These are phyloP conservation scores for Episyrphus balteatus DNA, from an alignment of 1,140 invertebrate species.

Conservation along the genomic window DNA sequence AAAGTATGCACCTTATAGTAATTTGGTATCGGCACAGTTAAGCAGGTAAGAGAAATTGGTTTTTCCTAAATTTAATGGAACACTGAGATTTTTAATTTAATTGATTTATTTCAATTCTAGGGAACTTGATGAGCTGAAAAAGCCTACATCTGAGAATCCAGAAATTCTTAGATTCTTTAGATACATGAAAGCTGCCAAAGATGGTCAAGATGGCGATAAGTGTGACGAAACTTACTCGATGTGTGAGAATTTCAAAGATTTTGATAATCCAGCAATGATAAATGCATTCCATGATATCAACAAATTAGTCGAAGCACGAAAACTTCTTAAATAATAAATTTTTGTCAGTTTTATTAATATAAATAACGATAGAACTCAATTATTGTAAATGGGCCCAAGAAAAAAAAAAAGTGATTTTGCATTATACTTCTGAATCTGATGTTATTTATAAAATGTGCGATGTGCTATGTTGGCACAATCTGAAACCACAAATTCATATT, in stretches of 20 bases:
- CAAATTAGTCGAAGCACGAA: slow-evolving; percentile 68
- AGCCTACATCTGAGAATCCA: slow-evolving; percentile 68
- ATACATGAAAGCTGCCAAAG: slow-evolving; percentile 78
- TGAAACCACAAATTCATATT: too few species aligned
- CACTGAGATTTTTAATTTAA: too few species aligned
- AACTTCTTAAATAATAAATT: slow-evolving; percentile 35
- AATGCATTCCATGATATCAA: slow-evolving; percentile 77
- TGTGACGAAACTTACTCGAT: slow-evolving; percentile 50
- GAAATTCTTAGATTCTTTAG: slow-evolving; percentile 76
- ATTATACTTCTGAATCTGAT: too few species aligned
- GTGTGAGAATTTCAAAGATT: slow-evolving; percentile 42
- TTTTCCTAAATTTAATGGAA: too few species aligned
- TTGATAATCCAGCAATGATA: slow-evolving; percentile 64
- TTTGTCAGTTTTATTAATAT: too few species aligned
- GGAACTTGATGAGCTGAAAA: slow-evolving; percentile 68
- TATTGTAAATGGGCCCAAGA: too few species aligned
- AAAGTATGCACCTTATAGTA: slow-evolving; percentile 75
- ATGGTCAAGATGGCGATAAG: slow-evolving; percentile 65
- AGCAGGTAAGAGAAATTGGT: slow-evolving; percentile 55
- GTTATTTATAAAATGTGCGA: too few species aligned
- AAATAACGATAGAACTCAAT: too few species aligned
- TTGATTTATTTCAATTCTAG: slow-evolving; percentile 37
- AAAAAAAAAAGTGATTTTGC: too few species aligned
- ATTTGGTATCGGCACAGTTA: slow-evolving; percentile 73
- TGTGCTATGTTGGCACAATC: too few species aligned